phyloP scores from a whole-genome alignment of 2,888 invertebrate genomes.

The Gari tellinella region DNA sequence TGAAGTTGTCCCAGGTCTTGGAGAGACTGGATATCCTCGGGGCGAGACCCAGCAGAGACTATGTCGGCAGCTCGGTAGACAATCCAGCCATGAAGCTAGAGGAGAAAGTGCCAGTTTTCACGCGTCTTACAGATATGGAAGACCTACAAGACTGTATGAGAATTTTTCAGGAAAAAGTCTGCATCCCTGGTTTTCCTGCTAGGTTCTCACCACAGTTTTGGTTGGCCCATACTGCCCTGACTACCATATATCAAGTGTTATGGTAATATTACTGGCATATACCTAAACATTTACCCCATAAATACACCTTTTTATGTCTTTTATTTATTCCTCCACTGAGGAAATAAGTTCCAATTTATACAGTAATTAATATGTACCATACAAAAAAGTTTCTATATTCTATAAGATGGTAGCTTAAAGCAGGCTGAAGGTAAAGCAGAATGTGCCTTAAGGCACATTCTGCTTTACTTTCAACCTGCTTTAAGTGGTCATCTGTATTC shows the following conservation, averaged over 20 bases:
- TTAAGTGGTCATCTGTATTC: too few relatives aligned
- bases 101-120: slow-evolving; percentile 44
- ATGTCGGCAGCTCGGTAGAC: slow-evolving; percentile 36
- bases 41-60: slow-evolving; percentile 44
- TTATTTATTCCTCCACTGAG: too few relatives aligned
- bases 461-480: too few relatives aligned
- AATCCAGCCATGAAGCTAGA: slow-evolving; percentile 58
- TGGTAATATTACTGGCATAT: slow-evolving; percentile 37
- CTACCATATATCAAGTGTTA: slow-evolving; percentile 51
- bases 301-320: too few relatives aligned
- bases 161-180: slow-evolving; percentile 45
- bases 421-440: too few relatives aligned
- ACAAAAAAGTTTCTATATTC: too few relatives aligned
- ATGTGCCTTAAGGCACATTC: too few relatives aligned
- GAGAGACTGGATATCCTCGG: slow-evolving; percentile 30
- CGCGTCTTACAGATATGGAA: slow-evolving; percentile 26
- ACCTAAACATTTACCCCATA: too few relatives aligned
- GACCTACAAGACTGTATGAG: slow-evolving; percentile 44
- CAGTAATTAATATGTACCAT: too few relatives aligned
- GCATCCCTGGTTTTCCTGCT: slow-evolving; percentile 54
- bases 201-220: slow-evolving; percentile 52
- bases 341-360: too few relatives aligned
- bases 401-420: too few relatives aligned
- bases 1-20: slow-evolving; percentile 39
- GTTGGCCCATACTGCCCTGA: slow-evolving; percentile 49